Evolutionary conservation across 1,140 invertebrate species (phyloP).

Genomic region (Cheumatopsyche charites): DNA sequence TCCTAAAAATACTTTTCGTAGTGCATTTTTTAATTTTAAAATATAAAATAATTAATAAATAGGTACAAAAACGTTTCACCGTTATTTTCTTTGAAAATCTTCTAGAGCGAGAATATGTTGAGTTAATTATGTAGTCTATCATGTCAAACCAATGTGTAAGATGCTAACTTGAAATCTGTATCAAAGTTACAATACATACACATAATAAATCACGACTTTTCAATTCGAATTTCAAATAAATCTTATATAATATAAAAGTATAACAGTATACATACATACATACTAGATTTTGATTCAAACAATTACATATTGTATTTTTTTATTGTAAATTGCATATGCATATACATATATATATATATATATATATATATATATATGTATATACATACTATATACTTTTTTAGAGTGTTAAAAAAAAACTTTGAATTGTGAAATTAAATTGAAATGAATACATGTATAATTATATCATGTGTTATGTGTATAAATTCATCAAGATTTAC

Average conservation of each 20-base stretch:
- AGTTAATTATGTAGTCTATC: too few relatives aligned
- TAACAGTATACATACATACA: neutral
- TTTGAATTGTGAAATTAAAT: neutral
- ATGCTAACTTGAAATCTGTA: too few relatives aligned
- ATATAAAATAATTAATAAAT: too few relatives aligned
- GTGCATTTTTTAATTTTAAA: too few relatives aligned
- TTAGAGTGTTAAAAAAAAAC: neutral
- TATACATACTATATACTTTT: neutral
- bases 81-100: neutral
- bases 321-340: neutral
- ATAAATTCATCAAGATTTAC: too few relatives aligned
- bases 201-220: too few relatives aligned
- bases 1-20: too few relatives aligned
- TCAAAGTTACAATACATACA: too few relatives aligned
- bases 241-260: neutral
- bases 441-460: neutral
- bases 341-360: neutral
- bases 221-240: neutral
- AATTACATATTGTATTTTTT: neutral
- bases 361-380: neutral
- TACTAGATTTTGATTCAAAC: neutral
- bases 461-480: too few relatives aligned
- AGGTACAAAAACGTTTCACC: too few relatives aligned
- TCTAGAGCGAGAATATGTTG: too few relatives aligned
- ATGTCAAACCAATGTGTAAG: too few relatives aligned